phyloP scores from a whole-genome alignment of 2,888 invertebrate genomes.

The Andrena camellia region DNA sequence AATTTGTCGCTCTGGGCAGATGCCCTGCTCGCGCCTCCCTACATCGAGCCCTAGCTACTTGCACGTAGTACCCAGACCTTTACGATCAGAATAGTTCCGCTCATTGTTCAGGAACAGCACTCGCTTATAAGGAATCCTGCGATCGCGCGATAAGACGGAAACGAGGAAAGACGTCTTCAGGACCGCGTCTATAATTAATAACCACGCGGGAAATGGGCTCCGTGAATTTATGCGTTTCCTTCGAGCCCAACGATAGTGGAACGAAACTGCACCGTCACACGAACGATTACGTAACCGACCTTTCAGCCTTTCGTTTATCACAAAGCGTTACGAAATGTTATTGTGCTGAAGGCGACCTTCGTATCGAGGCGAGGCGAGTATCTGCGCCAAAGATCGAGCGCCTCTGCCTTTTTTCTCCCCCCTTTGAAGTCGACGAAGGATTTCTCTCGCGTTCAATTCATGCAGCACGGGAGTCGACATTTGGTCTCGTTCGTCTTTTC shows the following conservation, averaged over 20 bases:
- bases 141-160: too few relatives aligned
- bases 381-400: constrained; percentile 40
- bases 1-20: too few relatives aligned
- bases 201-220: constrained; percentile 35
- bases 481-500: constrained; percentile 4
- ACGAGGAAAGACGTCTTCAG: background rate
- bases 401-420: constrained; percentile 16
- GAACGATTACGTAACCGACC: constrained; percentile 46
- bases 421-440: constrained; percentile 1
- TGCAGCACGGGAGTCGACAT: background rate
- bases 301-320: constrained; percentile 57
- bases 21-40: too few relatives aligned
- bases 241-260: constrained; percentile 29
- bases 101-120: too few relatives aligned
- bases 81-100: too few relatives aligned
- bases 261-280: constrained; percentile 43
- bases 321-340: constrained; percentile 48
- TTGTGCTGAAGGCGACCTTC: constrained; percentile 51
- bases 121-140: too few relatives aligned
- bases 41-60: too few relatives aligned
- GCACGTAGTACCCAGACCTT: too few relatives aligned
- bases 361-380: constrained; percentile 34
- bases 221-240: constrained; percentile 16
- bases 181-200: constrained; percentile 18
- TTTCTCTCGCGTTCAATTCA: background rate